phyloP scores from a whole-genome alignment of 2,797 vertebrate genomes.

The Spinus pinus region DNA sequence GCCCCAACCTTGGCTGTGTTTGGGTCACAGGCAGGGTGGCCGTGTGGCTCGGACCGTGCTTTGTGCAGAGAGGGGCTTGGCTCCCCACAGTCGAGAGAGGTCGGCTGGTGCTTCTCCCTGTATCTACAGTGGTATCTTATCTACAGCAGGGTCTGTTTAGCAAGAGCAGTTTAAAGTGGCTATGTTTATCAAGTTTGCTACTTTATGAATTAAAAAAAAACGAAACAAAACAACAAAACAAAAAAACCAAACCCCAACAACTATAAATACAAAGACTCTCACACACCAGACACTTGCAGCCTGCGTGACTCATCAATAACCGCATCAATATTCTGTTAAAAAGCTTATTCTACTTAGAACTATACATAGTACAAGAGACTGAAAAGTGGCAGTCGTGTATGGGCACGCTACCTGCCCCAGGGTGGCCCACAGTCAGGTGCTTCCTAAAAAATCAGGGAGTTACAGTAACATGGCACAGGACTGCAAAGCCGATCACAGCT shows the following conservation, averaged over 20 bases:
- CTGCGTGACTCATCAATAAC: conserved; percentile 67
- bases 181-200: conserved; percentile 72
- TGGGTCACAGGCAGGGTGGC: not conserved
- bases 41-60: rapidly evolving
- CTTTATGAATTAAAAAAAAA: conserved; percentile 54
- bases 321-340: conserved; percentile 72
- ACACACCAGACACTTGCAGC: conserved; percentile 68
- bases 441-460: conserved; percentile 66
- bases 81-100: not conserved
- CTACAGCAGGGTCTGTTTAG: conserved; percentile 70
- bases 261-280: conserved; percentile 72
- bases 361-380: conserved; percentile 73
- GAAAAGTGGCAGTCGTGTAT: conserved; percentile 60
- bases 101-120: not conserved
- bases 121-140: conserved; percentile 43
- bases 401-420: conserved; percentile 66
- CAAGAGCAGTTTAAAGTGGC: conserved; percentile 73
- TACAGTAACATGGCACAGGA: conserved; percentile 81
- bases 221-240: not conserved
- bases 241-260: conserved; percentile 37
- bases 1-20: rapidly evolving
- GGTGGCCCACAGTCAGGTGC: conserved; percentile 74
- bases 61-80: not conserved
- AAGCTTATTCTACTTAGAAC: conserved; percentile 79
- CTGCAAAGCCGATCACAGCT: conserved; percentile 78